Evolutionary conservation across 2,797 vertebrate genomes (phyloP).

Genomic region (Neoniphon sammara): DNA sequence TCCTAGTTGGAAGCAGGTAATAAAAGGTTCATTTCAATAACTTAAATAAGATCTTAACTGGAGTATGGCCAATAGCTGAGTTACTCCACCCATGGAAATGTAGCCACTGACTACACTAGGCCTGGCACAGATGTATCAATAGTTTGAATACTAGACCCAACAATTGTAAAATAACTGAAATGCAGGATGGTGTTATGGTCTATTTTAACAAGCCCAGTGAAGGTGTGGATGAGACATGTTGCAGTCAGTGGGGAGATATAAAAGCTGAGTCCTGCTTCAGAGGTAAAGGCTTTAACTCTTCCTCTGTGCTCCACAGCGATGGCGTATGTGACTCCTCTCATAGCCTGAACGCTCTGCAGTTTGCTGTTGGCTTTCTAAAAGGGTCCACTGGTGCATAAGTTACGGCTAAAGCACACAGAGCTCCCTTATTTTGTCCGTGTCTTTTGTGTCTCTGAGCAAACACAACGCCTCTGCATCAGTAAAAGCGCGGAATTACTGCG

Average conservation of each 20-base stretch:
- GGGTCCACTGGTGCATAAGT: too few relatives aligned
- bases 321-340: neutral
- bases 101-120: too few relatives aligned
- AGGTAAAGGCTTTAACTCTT: neutral
- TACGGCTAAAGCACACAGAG: too few relatives aligned
- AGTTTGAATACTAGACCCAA: neutral
- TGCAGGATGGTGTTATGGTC: neutral
- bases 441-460: neutral
- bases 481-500: neutral
- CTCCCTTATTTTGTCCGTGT: neutral
- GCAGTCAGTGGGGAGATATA: constrained; percentile 17
- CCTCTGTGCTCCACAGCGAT: neutral
- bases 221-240: constrained; percentile 18
- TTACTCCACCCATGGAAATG: constrained; percentile 2
- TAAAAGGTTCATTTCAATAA: too few relatives aligned
- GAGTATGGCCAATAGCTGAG: neutral
- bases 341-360: neutral
- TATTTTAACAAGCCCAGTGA: neutral
- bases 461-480: neutral
- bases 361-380: neutral
- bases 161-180: neutral
- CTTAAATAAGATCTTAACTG: neutral
- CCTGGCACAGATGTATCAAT: neutral
- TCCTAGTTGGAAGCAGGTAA: too few relatives aligned
- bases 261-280: constrained; percentile 22